Base-by-base conservation (phyloP, 2,113 vertebrate genomes). In the Orientallactaga bullata region DNA sequence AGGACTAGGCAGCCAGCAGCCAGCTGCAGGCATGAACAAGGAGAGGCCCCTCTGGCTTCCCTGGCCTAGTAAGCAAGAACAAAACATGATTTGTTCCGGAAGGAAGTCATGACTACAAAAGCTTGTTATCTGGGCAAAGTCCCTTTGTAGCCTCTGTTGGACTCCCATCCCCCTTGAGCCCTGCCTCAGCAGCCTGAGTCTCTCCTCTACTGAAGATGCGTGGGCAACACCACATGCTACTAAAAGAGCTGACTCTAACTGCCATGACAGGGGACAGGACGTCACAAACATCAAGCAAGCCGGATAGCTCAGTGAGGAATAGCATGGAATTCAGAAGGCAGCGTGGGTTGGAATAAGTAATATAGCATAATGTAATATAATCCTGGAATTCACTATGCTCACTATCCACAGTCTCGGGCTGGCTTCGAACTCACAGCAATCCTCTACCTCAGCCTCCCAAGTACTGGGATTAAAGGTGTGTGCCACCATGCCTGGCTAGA, bases 121-220 rank as follows among this genome's bases (percentile, higher is more conserved):
- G 63, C 72, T 87, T 81, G 84, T 42, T 73, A 39, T 91, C 86
- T 77, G 87, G 92, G 73, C 93, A 85, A 94, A 95, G 89, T 90
- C 84, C 89, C 63, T 95, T 72, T 83, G 74, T 23, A 82, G 71
- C 61, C 82, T 9, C 39, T 35, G 68, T 69, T 89, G 82, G 86
- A 66, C 42, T 68, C 71, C 92, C 88, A 47, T 55, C 39, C 71
- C 74, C 72, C 58, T 72, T 85, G 6, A 0, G 20, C 18, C 81
- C 92, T 74, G 72, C 61, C 24, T 35, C 28, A 8, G 39, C 51
- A 21, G 63, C 58, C 71, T 35, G 73, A 69, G 76, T 1, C n/a
- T n/a, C n/a, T 17, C 39, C 32, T 78, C 73, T 85, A 42, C 26
- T 47, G 24, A 24, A 17, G 58, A 42, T 5, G 47, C 26, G 0